Evolutionary conservation across 2,797 vertebrate genomes (phyloP), one percentile per base, ranked within the genome.

Genomic region (Myripristis jacobus): DNA sequence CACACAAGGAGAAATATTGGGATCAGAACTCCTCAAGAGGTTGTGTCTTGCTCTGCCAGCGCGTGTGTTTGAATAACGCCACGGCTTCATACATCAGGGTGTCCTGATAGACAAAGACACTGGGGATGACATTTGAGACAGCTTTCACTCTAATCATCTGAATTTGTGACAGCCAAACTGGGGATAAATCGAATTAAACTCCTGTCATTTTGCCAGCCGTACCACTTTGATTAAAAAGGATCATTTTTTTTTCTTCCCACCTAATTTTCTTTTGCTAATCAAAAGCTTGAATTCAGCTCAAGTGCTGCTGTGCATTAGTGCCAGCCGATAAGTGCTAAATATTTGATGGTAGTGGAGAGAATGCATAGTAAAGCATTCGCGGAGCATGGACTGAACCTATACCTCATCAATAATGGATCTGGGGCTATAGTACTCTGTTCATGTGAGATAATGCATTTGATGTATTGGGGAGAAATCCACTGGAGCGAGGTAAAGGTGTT

Each of bases 401-500:
- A 87, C 82, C 84, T 85, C 79, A 86, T 92, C 80, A 82, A 91
- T 92, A 91, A 88, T 82, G 65, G 55, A 92, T 75, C 56, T 55
- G 6, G 59, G 6, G 52, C 36, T 27, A 50, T 69, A 59, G 68
- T 55, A 22, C 66, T 69, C n/a, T 82, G 82, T 84, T 78, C 57
- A 11, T 72, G 70, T 65, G 75, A 87, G 86, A 85, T 82, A 71
- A 87, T 83, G 82, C 79, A 73, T 79, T 65, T 71, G 73, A 77
- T 58, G 86, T 81, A 73, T 82, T 74, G 79, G 71, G 72, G 38
- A 67, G 72, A 62, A 66, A 70, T 4, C 83, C 83, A 57, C 70
- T 43, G 76, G 76, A 75, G 87, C 72, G 27, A 44, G 80, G 77
- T 81, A 72, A 75, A 87, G 86, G 83, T 84, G 88, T 89, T 88